Base-by-base conservation (phyloP, 2,888 invertebrate species). In the Cylloceria caligata region DNA sequence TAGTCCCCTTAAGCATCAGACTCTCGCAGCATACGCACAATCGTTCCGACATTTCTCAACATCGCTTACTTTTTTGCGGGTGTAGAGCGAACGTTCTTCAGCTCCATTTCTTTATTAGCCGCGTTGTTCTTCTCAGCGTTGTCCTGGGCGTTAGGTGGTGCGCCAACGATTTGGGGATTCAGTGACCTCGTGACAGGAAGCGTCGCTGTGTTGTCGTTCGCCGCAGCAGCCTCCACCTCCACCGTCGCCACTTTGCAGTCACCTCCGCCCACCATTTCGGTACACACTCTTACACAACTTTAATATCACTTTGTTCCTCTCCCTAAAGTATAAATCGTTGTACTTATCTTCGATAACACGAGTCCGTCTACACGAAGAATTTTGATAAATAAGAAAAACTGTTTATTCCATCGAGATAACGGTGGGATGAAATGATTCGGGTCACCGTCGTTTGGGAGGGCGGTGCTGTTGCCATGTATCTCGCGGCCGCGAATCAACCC, bases 221-320 rank as follows among this genome's bases (percentile, higher is more conserved):
- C 91, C 69, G 93, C 93, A 88, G 96, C 96, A 86, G 96, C 95
- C 93, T 97, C 97, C 90, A 97, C 95, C 93, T 97, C 97, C 89
- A 97, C 97, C 81, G 97, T 97, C 88, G 97, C 96, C 93, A 97
- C 97, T 94, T 97, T 97, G 93, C 97, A 96, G 94, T 97, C 97
- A 91, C 94, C 94, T 92, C 95, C 95, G 93, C 95, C 95, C 88
- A 95, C 94, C 95, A 95, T 95, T 77, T 80, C 78, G 49, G 34
- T 16, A n/a, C 47, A 11, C 39, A 27, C 19, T 55, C 49, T 49
- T 57, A 52, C 27, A 7, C 1, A 39, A n/a, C 49, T 75, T 30
- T 62, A 65, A 71, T 64, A 42, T 55, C 24, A 30, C 2, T 64
- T 30, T 62, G n/a, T 49, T 42, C 13, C 11, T 55, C 30, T 47